Evolutionary conservation across 2,888 invertebrate genomes (phyloP), one percentile per base, ranked within the genome.

Genomic region (Phragmatobia fuliginosa): DNA sequence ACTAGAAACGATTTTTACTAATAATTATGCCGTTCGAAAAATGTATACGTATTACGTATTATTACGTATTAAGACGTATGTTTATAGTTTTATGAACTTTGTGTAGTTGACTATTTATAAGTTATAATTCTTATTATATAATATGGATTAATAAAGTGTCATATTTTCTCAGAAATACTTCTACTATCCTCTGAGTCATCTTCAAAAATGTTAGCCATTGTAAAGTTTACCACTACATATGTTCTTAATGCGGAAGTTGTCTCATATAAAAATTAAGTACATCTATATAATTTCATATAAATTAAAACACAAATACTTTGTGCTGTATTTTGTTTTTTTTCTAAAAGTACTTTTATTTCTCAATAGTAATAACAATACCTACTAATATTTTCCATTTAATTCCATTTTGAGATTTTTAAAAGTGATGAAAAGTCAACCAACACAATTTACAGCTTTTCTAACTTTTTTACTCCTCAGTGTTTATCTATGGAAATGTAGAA

Each of bases 1-100:
- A 56, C 36, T 36, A 64, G 36, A 21, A 64, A 64, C 31, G 28
- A 41, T 68, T 68, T 63, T n/a, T 6, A 41, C 28, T 45, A 45
- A 63, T 1, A 8, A 16, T 21, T 16, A 31, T 33, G 62, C n/a
- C 28, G 38, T 31, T n/a, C 21, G 21, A 49, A 41, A 28, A 60
- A 61, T 36, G 25, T 49, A 45, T 6, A n/a, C n/a, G n/a, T n/a
- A 28, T 49, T n/a, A 41, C 21, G 31, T 59, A n/a, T 59, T 21
- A 28, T 49, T n/a, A 41, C 21, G 31, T 59, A n/a, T 59, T 21
- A 10, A 58, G n/a, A 59, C n/a, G 21, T 63, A 32, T 31, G 11
- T 49, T 63, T 16, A 14, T 1, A 33, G n/a, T n/a, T 1, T 21
- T 21, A 32, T 18, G 7, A 59, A 7, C 10, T 32, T 0, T 14